Percentiles rank a stretch among this genome's conserved stretches.
Conservation (phyloP, 2,797 vertebrate genomes). For the Catamblyrhynchus diadema region DNA sequence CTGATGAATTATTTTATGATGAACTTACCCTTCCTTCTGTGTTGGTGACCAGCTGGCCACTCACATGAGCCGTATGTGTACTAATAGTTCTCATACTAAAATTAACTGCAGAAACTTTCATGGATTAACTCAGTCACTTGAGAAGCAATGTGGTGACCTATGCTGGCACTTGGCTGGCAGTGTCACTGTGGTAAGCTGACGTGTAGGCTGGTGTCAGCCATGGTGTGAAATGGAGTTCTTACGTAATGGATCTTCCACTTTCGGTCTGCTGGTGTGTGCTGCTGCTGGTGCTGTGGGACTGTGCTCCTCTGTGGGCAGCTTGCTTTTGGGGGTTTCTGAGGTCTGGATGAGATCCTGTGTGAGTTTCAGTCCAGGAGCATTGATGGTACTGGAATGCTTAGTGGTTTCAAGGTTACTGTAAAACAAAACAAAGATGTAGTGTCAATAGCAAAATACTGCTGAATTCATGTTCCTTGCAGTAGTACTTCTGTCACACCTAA, state of each 20-base stretch:
- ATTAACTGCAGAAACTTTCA: conserved; percentile 1
- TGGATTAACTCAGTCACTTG: background rate
- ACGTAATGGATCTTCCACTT: background rate
- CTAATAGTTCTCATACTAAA: background rate
- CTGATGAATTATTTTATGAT: background rate
- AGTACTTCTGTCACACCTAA: background rate
- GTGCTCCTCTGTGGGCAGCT: background rate
- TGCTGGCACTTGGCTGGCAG: background rate
- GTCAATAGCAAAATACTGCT: background rate
- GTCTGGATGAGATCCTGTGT: background rate
- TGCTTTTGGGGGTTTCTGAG: background rate
- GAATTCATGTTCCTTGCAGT: background rate
- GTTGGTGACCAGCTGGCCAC: background rate
- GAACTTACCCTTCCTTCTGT: background rate
- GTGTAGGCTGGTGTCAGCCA: background rate
- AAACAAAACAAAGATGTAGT: background rate
- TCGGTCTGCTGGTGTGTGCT: accelerated
- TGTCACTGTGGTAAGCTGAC: background rate
- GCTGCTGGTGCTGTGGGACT: background rate
- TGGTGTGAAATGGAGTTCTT: background rate
- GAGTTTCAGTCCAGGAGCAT: background rate
- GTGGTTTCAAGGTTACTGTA: background rate
- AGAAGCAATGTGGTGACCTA: background rate
- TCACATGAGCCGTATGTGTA: background rate
- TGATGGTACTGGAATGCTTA: background rate